Conservation (phyloP, 1,140 invertebrate genomes). For the Nebria ingens region DNA sequence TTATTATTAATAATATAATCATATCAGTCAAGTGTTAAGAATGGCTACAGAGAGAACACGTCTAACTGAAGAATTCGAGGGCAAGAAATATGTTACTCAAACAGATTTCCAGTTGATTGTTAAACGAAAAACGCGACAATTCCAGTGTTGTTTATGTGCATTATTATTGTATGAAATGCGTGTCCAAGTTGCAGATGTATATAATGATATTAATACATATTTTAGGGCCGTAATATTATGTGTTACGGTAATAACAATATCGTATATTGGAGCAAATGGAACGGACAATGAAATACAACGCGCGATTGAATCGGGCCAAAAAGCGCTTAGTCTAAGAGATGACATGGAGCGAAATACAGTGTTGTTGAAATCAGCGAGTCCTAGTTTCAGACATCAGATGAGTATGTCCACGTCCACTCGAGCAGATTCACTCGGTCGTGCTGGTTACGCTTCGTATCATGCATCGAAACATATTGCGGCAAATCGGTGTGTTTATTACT, state of each 20-base stretch:
- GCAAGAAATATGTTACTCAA: constrained; percentile 51
- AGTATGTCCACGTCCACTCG: constrained; percentile 47
- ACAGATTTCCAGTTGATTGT: constrained; percentile 43
- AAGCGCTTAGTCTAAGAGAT: constrained; percentile 41
- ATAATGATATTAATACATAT: constrained; percentile 2
- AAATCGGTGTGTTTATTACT: constrained; percentile 15
- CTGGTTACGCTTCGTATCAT: constrained; percentile 52
- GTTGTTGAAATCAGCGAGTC: constrained; percentile 42
- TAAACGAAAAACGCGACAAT: constrained; percentile 47
- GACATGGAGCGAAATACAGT: constrained; percentile 40
- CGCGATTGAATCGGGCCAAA: constrained; percentile 42
- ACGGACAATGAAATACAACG: constrained; percentile 28
- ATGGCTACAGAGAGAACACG: constrained; percentile 42
- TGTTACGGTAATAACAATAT: neutral
- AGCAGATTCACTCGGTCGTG: constrained; percentile 46
- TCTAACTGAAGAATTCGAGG: constrained; percentile 35
- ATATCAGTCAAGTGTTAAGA: neutral
- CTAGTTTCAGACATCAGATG: constrained; percentile 55
- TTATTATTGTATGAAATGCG: constrained; percentile 43
- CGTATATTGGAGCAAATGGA: constrained; percentile 13
- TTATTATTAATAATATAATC: neutral
- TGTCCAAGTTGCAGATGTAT: constrained; percentile 10
- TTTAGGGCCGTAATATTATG: neutral
- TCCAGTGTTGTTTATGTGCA: constrained; percentile 58
- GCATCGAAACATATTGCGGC: constrained; percentile 47